phyloP scores from a whole-genome alignment of 2,797 vertebrate genomes.

The Enteromius treurensis region DNA sequence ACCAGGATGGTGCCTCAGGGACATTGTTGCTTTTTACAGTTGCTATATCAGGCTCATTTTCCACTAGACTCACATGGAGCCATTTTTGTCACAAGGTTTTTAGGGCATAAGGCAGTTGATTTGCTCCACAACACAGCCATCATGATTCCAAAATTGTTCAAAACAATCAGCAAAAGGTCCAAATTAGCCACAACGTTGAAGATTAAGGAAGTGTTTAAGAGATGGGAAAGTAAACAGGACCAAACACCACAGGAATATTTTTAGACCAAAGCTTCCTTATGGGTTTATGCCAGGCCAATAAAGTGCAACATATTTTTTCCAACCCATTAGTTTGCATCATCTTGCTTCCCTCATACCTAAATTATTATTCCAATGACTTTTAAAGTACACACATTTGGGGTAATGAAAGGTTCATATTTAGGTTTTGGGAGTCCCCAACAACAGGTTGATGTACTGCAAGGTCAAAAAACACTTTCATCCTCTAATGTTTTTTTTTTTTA shows the following conservation, averaged over 20 bases:
- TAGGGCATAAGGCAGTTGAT: background rate
- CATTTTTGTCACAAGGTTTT: slow-evolving; percentile 7
- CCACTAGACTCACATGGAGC: slow-evolving; percentile 34
- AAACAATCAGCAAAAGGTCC: background rate
- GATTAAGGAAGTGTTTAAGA: background rate
- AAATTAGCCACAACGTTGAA: background rate
- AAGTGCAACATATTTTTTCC: background rate
- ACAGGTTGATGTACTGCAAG: no score
- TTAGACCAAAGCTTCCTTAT: background rate
- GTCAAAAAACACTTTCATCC: no score
- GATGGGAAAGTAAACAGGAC: background rate
- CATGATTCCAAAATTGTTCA: background rate
- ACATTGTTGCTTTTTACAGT: background rate
- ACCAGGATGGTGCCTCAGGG: slow-evolving; percentile 2
- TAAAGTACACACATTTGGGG: no score
- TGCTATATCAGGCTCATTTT: slow-evolving; percentile 43
- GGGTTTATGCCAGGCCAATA: background rate
- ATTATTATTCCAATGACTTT: no score
- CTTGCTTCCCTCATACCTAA: background rate
- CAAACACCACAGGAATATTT: background rate
- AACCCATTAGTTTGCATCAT: background rate
- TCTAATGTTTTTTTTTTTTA: no score
- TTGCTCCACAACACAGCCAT: background rate
- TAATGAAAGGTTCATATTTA: no score
- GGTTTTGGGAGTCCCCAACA: no score